These are phyloP conservation scores for Tachycineta bicolor DNA, from an alignment of 2,113 vertebrate genomes.

Conservation along the genomic window DNA sequence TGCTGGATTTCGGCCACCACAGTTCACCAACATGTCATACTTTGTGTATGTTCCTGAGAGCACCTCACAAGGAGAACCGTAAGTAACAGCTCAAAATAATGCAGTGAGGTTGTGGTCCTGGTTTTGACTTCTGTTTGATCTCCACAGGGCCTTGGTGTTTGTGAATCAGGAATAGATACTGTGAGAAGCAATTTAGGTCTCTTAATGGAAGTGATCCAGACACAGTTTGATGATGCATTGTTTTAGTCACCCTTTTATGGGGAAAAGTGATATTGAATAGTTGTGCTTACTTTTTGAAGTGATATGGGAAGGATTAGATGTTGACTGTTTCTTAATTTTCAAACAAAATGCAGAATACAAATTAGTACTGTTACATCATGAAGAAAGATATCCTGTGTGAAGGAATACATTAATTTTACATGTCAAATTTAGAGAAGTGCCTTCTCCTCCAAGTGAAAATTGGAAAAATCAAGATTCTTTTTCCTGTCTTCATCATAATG, in stretches of 20 bases:
- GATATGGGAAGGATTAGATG: not conserved
- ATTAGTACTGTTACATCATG: not conserved
- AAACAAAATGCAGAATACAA: not conserved
- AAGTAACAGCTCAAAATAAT: conserved; percentile 61
- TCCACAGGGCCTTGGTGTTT: not conserved
- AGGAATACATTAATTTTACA: not conserved
- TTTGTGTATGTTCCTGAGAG: conserved; percentile 81
- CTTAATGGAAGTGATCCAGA: not conserved
- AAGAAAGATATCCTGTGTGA: not conserved
- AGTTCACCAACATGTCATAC: conserved; percentile 84
- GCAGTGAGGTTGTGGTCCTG: not conserved
- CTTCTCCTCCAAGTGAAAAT: not conserved
- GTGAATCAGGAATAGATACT: not conserved
- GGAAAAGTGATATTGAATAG: not conserved
- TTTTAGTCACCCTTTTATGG: not conserved
- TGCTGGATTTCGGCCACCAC: conserved; percentile 81
- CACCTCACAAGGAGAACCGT: conserved; percentile 77
- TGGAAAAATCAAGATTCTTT: not conserved
- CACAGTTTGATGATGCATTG: not conserved
- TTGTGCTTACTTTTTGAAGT: not conserved
- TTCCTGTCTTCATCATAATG: not conserved
- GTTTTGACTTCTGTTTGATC: not conserved
- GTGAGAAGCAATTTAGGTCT: not conserved
- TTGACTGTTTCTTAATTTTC: not conserved
- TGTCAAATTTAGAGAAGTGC: not conserved